Base-by-base conservation (phyloP, 2,888 invertebrate genomes). In the Folsomia manolachei region DNA sequence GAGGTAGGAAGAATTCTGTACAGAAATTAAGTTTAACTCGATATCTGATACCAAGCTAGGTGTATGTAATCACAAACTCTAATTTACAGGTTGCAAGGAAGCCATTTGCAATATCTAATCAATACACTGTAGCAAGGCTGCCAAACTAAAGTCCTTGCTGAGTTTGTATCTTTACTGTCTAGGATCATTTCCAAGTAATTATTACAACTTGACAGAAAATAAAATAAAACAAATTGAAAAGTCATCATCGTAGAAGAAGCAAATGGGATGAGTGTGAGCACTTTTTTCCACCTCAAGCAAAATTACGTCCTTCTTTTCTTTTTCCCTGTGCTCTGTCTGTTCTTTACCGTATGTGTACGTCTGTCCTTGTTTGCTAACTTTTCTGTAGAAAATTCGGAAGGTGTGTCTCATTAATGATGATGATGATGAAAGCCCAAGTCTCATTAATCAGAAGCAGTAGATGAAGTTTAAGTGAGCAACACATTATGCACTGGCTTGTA, bases 371-470 rank as follows among this genome's bases (percentile, higher is more conserved):
- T 39, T 39, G 39, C 14, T 39, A 39, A 39, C 39, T 39, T 39
- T 39, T 39, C 39, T 39, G 39, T 9, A 9, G 39, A 56, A 56
- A 56, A 56, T 25, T 23, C 27, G 14, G 23, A 66, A 66, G 65
- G 65, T 23, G 65, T 39, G 9, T 39, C 52, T 51, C 65, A 39
- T 66, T 66, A 66, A 66, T 66, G 65, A 66, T 66, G 65, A 66
- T 66, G 65, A 66, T 66, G 51, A 51, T 23, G 51, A n/a, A 51
- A 66, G 65, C 21, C n/a, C 19, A 27, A n/a, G 2, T 52, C 21
- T 52, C 65, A 66, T 66, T 66, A 66, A 66, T 66, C 65, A 66
- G 52, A 23, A 24, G 63, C 56, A 56, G 4, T 14, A 19, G 56
- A 56, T 18, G 18, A 19, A 18, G 51, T 56, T 56, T 56, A 39